Evolutionary conservation across 1,140 invertebrate genomes (phyloP), one percentile per base, ranked within the genome.

Genomic region (Sesamia nonagrioides): DNA sequence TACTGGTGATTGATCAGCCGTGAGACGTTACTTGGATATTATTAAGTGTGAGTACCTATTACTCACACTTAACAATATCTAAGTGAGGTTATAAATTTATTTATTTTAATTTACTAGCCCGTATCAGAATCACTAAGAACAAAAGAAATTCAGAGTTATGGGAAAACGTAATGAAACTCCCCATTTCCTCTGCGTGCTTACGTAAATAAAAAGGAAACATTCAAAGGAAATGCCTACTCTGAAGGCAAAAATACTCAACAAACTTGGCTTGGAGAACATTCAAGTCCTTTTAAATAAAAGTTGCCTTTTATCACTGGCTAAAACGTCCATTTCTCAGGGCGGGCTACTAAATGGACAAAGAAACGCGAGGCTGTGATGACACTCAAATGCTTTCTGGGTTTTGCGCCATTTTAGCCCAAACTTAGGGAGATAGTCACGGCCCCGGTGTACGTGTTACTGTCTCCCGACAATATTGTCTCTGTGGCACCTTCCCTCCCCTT

Each of bases 291-390:
- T 80, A 80, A 84, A 83, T 79, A 83, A 86, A 85, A 85, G 85
- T 85, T 86, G 78, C 80, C 77, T 86, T 86, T 85, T 86, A 86
- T 85, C 82, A 83, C 83, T 79, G 82, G 81, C 75, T 81, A 80
- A 81, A 83, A 74, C 76, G 83, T 80, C 81, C 81, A 82, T 84
- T 83, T 82, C 81, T 82, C 78, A 79, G 77, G 82, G 61, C 68
- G 58, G 77, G 71, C 78, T 75, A 18, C 71, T 79, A 83, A 84
- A 81, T 86, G 82, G 80, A 84, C 82, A 86, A 84, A 86, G 85
- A 81, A 86, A 86, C 58, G 75, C 58, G 69, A 79, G 66, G 60
- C 61, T 42, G 58, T 72, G 76, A 86, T 79, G 81, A 83, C 69
- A 81, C 77, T 81, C 78, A 72, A 86, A 81, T 82, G 79, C 74